A percentile compares a stretch with the other conserved stretches of the same genome.
These are phyloP conservation scores for Leptoteleia sp. DNA, from an alignment of 1,140 invertebrate species.

Conservation along the genomic window DNA sequence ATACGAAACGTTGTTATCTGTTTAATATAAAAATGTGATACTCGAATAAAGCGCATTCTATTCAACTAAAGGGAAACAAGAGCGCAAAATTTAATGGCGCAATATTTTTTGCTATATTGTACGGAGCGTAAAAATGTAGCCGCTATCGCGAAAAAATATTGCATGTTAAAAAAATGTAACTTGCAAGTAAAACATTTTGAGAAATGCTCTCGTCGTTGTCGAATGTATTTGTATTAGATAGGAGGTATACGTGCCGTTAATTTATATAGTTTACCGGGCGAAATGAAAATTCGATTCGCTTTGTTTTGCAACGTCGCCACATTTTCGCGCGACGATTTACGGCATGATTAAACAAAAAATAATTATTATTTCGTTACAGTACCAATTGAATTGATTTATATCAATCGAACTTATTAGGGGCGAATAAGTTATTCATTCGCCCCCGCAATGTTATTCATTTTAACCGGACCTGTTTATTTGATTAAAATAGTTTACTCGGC, in stretches of 20 bases:
- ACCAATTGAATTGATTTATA: conserved; percentile 56
- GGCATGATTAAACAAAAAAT: conserved; percentile 46
- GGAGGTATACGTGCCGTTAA: conserved; percentile 11
- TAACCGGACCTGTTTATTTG: conserved; percentile 48
- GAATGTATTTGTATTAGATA: conserved; percentile 50
- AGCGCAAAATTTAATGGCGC: conserved; percentile 3
- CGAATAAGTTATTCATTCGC: conserved; percentile 43
- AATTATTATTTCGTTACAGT: conserved; percentile 46
- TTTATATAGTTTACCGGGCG: conserved; percentile 42
- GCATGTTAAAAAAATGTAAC: conserved; percentile 23
- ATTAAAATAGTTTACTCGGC: conserved; percentile 45
- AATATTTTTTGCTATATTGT: conserved; percentile 37
- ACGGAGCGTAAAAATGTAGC: conserved; percentile 23
- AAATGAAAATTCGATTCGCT: conserved; percentile 51
- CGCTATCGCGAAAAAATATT: conserved; percentile 34
- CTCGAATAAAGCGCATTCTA: conserved; percentile 27
- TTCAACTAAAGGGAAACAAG: conserved; percentile 9
- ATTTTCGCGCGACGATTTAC: conserved; percentile 37
- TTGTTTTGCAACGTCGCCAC: conserved; percentile 31
- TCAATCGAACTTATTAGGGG: conserved; percentile 51
- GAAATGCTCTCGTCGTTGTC: conserved; percentile 22
- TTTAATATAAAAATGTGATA: conserved; percentile 13
- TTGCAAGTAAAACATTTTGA: conserved; percentile 48
- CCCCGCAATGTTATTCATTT: conserved; percentile 42
- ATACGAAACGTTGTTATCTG: conserved; percentile 19